phyloP scores from a whole-genome alignment of 2,888 invertebrate species.

The Hipparchia semele region DNA sequence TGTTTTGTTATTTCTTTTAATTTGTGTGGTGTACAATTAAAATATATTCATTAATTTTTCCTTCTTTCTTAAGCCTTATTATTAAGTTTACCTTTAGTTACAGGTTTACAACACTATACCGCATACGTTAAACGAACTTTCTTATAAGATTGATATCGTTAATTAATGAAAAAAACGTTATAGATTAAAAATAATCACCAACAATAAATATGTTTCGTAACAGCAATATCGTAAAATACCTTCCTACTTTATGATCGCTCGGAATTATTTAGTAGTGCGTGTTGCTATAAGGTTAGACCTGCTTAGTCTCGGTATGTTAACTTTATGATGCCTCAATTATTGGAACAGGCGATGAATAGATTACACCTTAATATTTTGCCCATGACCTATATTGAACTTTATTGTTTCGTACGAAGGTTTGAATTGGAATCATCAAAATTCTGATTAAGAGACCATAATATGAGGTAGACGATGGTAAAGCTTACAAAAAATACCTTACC shows the following conservation, averaged over 20 bases:
- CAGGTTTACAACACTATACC: neutral
- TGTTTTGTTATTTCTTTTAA: neutral
- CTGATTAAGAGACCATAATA: constrained; percentile 4
- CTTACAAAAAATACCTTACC: constrained; percentile 1
- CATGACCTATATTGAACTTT: constrained; percentile 19
- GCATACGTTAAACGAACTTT: constrained; percentile 9
- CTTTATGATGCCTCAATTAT: constrained; percentile 47
- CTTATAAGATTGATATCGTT: constrained; percentile 16
- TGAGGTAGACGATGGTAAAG: neutral
- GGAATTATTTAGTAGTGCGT: constrained; percentile 41
- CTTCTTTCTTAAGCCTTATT: too few species aligned
- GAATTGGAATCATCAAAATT: neutral
- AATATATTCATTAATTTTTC: too few species aligned
- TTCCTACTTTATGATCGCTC: constrained; percentile 35
- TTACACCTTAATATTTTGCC: constrained; percentile 21
- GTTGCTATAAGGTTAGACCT: constrained; percentile 43
- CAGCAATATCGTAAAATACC: constrained; percentile 38
- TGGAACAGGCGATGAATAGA: constrained; percentile 41
- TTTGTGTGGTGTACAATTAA: too few species aligned
- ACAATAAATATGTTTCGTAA: constrained; percentile 38
- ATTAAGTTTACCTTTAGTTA: neutral
- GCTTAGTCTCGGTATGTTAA: constrained; percentile 47
- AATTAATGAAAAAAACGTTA: constrained; percentile 21
- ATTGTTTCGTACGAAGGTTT: neutral
- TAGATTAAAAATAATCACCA: constrained; percentile 32